Base-by-base conservation (phyloP, 1,140 invertebrate species). In the Streblospio benedicti region DNA sequence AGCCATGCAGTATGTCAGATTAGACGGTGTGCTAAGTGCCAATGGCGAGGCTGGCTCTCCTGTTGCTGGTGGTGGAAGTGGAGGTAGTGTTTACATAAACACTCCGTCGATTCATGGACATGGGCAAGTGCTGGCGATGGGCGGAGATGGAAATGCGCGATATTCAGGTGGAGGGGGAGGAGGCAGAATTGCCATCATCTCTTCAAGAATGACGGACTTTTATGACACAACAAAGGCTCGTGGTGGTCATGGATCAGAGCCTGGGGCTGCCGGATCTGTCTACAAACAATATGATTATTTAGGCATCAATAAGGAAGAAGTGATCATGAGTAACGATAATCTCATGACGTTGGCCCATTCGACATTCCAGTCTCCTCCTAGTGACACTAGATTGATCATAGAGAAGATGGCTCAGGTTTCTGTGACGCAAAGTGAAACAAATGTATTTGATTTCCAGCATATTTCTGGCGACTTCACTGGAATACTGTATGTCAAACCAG, bases 191-290 rank as follows among this genome's bases (percentile, higher is more conserved):
- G 57, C 68, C 2, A 60, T 71, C 9, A 47, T 56, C 50, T 66
- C 57, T 6, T 32, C 55, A 9, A 47, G 56, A 4, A 56, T 69
- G 41, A 58, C 63, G 28, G 49, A 53, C 44, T 71, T 68, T 60
- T 53, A 57, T 41, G 69, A 67, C 16, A 30, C 4, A 41, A 49
- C 62, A 2, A 59, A 52, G 20, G 44, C 65, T 16, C 57, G 51
- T 44, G 70, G 70, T 51, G 67, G 69, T 2, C 32, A 30, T 6
- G 68, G 68, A 1, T 59, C 49, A 16, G 32, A 25, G 2, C 32
- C 43, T 44, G 70, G 70, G 23, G 70, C 69, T 45, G 59, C 66
- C 9, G 70, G 70, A 20, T 69, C 70, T 12, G 57, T 70, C 4
- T 69, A 70, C 41, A 41, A 62, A 27, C 16, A 62, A 20, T 69